These are phyloP conservation scores for Agrochola lota DNA, from an alignment of 2,888 invertebrate genomes.

Conservation along the genomic window DNA sequence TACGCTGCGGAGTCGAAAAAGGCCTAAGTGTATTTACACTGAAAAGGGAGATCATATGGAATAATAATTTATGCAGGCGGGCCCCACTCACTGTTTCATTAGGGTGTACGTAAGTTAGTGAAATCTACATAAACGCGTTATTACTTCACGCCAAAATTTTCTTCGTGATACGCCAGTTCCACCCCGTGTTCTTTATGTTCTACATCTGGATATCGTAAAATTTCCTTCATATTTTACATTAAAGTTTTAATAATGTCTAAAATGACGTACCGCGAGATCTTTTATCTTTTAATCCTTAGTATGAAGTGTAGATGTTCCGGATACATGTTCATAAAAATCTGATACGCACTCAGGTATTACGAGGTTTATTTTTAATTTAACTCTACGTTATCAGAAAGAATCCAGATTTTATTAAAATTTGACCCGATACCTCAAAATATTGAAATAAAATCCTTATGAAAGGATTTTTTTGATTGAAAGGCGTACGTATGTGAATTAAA, in stretches of 20 bases:
- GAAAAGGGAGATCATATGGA: constrained; percentile 75
- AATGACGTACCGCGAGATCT: constrained; percentile 15
- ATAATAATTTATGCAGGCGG: constrained; percentile 82
- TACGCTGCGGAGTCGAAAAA: constrained; percentile 69
- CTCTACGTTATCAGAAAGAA: neutral
- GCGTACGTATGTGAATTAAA: neutral
- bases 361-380: neutral
- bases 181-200: constrained; percentile 65
- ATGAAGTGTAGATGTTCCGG: neutral
- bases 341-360: neutral
- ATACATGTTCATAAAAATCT: constrained; percentile 1
- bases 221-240: constrained; percentile 61
- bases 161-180: constrained; percentile 67
- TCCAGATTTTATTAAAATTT: neutral
- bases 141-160: constrained; percentile 77
- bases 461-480: too few species aligned
- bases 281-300: constrained; percentile 23
- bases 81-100: constrained; percentile 83
- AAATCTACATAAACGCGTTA: constrained; percentile 85
- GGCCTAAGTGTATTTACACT: constrained; percentile 70
- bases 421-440: neutral
- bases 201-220: constrained; percentile 67
- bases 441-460: neutral
- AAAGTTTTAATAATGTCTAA: constrained; percentile 45
- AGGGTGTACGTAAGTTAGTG: constrained; percentile 80